A percentile compares a stretch with the other conserved stretches of the same genome.
These are phyloP conservation scores for Petrocephalus microphthalmus DNA, from an alignment of 2,113 vertebrate genomes.

Conservation along the genomic window DNA sequence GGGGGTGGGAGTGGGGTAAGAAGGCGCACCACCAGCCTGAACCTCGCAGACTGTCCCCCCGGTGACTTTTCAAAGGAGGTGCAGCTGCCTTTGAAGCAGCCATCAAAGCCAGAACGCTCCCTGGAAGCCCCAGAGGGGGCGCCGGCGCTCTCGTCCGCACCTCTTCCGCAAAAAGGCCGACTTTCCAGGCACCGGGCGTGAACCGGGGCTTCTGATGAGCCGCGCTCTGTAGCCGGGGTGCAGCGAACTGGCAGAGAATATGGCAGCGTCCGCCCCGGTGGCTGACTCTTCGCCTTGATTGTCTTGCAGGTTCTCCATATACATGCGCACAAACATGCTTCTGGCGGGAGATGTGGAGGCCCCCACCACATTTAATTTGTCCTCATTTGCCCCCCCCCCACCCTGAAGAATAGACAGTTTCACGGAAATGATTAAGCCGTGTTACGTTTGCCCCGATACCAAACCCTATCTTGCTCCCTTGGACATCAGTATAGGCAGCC, in stretches of 20 bases:
- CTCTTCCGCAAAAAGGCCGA: neutral
- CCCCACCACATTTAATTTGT: neutral
- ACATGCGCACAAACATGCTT: neutral
- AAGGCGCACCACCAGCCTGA: neutral
- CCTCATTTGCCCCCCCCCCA: neutral
- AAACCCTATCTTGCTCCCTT: neutral
- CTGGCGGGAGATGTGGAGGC: neutral
- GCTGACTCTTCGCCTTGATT: neutral
- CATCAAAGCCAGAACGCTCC: neutral
- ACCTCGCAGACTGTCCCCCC: neutral
- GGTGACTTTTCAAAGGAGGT: neutral
- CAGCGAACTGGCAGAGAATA: neutral
- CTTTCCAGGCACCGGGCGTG: neutral
- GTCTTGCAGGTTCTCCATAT: no score
- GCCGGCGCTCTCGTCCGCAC: neutral
- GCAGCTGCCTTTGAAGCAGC: conserved; percentile 3
- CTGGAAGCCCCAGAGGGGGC: neutral
- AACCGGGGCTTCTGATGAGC: neutral
- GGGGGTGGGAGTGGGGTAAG: neutral
- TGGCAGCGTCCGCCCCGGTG: neutral
- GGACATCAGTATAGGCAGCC: neutral
- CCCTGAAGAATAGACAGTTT: neutral
- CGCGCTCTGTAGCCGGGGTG: neutral
- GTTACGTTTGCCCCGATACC: neutral
- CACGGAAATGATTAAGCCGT: neutral